Conservation (phyloP, 2,797 vertebrate genomes). For the Tarsius wallacei region DNA sequence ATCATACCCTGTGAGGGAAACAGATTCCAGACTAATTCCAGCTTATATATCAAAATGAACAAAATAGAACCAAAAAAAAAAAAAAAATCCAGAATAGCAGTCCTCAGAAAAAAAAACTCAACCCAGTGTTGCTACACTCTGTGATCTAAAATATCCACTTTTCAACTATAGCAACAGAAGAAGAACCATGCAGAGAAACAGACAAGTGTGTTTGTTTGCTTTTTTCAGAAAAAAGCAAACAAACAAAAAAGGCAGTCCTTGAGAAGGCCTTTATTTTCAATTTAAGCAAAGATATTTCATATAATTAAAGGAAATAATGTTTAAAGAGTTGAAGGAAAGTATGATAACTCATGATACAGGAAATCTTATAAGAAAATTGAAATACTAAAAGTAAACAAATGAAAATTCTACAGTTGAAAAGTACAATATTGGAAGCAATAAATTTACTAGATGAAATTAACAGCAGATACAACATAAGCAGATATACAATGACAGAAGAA, state of each 20-base stretch:
- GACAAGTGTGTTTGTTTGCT: not conserved
- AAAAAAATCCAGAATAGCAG: not conserved
- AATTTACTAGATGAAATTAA: conserved; percentile 36
- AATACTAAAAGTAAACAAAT: not conserved
- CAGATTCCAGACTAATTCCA: not conserved
- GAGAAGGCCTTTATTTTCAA: not conserved
- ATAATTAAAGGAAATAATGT: not conserved
- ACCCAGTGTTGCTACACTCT: not conserved
- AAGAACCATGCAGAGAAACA: not conserved
- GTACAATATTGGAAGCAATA: not conserved
- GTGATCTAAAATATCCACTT: conserved; percentile 32
- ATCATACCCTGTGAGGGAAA: not conserved
- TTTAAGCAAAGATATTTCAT: conserved; percentile 31
- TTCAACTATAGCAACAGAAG: not conserved
- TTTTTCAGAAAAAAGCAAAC: not conserved
- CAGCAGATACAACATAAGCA: not conserved
- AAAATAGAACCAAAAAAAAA: not conserved
- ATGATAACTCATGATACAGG: not conserved
- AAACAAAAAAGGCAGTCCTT: not conserved
- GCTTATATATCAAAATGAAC: not conserved
- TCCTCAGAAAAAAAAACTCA: not conserved
- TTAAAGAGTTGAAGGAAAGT: not conserved
- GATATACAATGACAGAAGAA: not conserved
- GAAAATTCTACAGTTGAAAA: conserved; percentile 37
- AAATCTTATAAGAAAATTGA: conserved; percentile 10